Percentiles rank a stretch among this genome's conserved stretches.
Evolutionary conservation across 2,797 vertebrate genomes (phyloP).

Genomic region (Cynopterus sphinx): DNA sequence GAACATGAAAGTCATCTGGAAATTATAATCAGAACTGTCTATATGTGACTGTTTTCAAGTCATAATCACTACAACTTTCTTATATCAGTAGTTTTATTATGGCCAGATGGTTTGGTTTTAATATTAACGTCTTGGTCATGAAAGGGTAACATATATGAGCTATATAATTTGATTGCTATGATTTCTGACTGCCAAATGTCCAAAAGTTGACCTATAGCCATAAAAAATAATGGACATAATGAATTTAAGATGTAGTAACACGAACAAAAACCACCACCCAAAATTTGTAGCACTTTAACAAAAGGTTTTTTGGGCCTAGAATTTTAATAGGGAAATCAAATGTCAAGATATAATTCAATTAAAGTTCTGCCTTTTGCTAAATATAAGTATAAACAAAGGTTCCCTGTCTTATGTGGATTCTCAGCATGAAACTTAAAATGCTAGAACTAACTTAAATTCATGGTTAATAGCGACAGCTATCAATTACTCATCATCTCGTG

Average conservation of each 20-base stretch:
- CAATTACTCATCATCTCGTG: not conserved
- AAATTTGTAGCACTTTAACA: constrained; percentile 13
- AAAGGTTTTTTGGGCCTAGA: not conserved
- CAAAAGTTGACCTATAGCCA: not conserved
- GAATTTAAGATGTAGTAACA: not conserved
- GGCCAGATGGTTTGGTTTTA: not conserved
- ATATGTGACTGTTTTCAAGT: not conserved
- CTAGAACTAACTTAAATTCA: not conserved
- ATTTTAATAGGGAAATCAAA: not conserved
- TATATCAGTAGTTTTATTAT: not conserved
- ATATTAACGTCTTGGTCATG: not conserved
- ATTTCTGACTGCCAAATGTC: not conserved
- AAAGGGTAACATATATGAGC: not conserved
- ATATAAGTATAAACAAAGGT: not conserved
- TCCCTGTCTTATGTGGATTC: not conserved
- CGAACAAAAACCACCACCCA: not conserved
- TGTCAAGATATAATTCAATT: not conserved
- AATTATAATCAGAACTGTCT: not conserved
- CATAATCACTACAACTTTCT: not conserved
- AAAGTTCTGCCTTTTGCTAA: not conserved
- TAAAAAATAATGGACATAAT: not conserved
- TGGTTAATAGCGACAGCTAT: not conserved
- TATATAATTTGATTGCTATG: not conserved
- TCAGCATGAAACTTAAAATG: not conserved
- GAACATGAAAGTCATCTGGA: not conserved